Percentiles rank a stretch among this genome's conserved stretches.
phyloP scores from a whole-genome alignment of 2,113 vertebrate species.

The Misgurnus anguillicaudatus region DNA sequence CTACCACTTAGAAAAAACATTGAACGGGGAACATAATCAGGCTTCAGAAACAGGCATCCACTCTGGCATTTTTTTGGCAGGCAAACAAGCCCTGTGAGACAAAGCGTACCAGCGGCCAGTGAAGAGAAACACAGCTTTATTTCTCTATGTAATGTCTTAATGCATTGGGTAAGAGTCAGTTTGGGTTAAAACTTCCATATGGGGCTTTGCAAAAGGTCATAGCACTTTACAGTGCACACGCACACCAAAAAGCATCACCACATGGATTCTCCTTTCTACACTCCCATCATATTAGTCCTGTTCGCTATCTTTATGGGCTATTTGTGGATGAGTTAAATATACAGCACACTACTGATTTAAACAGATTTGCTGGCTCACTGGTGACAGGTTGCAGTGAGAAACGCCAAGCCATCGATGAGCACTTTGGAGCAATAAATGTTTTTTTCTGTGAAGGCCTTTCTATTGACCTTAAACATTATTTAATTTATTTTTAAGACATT shows the following conservation, averaged over 20 bases:
- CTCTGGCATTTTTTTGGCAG: constrained; percentile 26
- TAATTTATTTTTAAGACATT: too few relatives aligned
- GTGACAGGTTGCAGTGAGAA: too few relatives aligned
- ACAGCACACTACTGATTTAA: not conserved
- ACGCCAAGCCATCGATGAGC: too few relatives aligned
- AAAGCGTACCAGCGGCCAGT: not conserved
- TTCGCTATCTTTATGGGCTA: not conserved
- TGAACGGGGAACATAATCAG: not conserved
- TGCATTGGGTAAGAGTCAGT: not conserved
- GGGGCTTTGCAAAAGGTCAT: not conserved
- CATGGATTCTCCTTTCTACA: not conserved
- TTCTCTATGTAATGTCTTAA: not conserved
- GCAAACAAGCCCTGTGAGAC: constrained; percentile 21
- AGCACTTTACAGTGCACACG: not conserved
- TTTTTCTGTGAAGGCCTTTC: too few relatives aligned
- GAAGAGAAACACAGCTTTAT: constrained; percentile 7
- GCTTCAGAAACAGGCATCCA: constrained; percentile 5
- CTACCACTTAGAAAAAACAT: not conserved
- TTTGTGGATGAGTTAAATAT: too few relatives aligned
- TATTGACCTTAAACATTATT: too few relatives aligned
- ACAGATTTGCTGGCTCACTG: constrained; percentile 48
- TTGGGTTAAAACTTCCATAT: not conserved
- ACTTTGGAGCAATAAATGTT: too few relatives aligned
- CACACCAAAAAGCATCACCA: constrained; percentile 3
- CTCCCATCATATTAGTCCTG: constrained; percentile 3